Conservation (phyloP, 2,888 invertebrate species). For the Parnassius apollo region DNA sequence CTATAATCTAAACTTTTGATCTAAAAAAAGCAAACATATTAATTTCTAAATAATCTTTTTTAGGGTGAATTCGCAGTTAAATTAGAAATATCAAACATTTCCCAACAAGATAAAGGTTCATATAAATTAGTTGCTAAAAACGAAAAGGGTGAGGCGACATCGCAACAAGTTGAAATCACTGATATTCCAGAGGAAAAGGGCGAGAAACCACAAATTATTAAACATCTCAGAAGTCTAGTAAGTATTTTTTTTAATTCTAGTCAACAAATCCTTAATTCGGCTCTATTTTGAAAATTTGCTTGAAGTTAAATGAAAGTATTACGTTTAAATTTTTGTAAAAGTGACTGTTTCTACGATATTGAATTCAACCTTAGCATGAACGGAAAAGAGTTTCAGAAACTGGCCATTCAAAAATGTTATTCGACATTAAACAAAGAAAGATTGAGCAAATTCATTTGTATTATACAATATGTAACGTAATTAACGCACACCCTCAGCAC, state of each 20-base stretch:
- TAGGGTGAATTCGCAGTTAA: conserved; percentile 94
- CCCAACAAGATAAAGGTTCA: conserved; percentile 90
- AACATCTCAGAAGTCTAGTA: conserved; percentile 88
- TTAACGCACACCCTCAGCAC: too few relatives aligned
- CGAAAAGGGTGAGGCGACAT: conserved; percentile 95
- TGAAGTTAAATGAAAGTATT: too few relatives aligned
- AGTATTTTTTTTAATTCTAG: conserved; percentile 46
- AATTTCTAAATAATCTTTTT: conserved; percentile 26
- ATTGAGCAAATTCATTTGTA: too few relatives aligned
- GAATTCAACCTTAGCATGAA: too few relatives aligned
- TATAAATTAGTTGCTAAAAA: conserved; percentile 95
- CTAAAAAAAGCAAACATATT: background rate
- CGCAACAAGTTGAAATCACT: conserved; percentile 92
- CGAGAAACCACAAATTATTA: conserved; percentile 89
- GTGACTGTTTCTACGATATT: too few relatives aligned
- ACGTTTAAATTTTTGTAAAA: too few relatives aligned
- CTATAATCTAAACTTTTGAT: background rate
- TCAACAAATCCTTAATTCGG: too few relatives aligned
- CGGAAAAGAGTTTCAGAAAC: too few relatives aligned
- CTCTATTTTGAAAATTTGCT: too few relatives aligned
- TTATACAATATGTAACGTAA: too few relatives aligned
- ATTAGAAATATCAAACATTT: conserved; percentile 92
- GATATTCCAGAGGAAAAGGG: conserved; percentile 91
- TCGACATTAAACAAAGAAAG: too few relatives aligned
- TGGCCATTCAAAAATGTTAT: too few relatives aligned